Percentiles rank a stretch among this genome's conserved stretches.
These are phyloP conservation scores for Leptopilina clavipes DNA, from an alignment of 1,140 invertebrate genomes.

Conservation along the genomic window DNA sequence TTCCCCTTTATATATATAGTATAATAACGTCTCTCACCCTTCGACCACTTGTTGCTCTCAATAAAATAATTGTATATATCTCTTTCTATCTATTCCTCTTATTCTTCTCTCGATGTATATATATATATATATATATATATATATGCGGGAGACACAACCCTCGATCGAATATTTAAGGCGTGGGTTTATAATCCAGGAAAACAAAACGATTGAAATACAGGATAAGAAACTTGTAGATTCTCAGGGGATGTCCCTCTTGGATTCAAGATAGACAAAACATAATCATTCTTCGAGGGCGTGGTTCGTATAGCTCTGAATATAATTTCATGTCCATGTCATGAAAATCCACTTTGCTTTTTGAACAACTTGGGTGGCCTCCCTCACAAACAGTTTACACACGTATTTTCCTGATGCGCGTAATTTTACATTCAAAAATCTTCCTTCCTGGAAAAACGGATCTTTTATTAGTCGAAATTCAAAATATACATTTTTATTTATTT, in stretches of 20 bases:
- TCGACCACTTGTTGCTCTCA: constrained; percentile 58
- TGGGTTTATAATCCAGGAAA: constrained; percentile 9
- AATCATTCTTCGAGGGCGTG: constrained; percentile 51
- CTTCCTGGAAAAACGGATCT: too few species aligned
- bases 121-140: too few species aligned
- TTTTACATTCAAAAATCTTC: too few species aligned
- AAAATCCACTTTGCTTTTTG: constrained; percentile 40
- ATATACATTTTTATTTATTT: too few species aligned
- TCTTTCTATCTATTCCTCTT: constrained; percentile 6
- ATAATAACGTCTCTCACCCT: constrained; percentile 29
- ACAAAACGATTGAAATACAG: neutral
- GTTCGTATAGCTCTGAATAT: constrained; percentile 47
- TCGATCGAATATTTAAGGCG: neutral
- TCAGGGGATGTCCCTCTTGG: constrained; percentile 39
- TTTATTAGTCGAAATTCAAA: too few species aligned
- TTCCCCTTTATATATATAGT: constrained; percentile 27
- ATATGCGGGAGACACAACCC: too few species aligned
- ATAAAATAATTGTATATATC: constrained; percentile 60
- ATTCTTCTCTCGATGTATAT: neutral
- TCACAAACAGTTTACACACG: too few species aligned
- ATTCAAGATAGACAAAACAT: constrained; percentile 51
- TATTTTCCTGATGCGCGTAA: too few species aligned
- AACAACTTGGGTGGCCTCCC: constrained; percentile 56
- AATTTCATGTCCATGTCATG: constrained; percentile 49
- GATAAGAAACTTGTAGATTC: constrained; percentile 6